Conservation (phyloP, 2,888 invertebrate genomes). For the Volucella inanis region DNA sequence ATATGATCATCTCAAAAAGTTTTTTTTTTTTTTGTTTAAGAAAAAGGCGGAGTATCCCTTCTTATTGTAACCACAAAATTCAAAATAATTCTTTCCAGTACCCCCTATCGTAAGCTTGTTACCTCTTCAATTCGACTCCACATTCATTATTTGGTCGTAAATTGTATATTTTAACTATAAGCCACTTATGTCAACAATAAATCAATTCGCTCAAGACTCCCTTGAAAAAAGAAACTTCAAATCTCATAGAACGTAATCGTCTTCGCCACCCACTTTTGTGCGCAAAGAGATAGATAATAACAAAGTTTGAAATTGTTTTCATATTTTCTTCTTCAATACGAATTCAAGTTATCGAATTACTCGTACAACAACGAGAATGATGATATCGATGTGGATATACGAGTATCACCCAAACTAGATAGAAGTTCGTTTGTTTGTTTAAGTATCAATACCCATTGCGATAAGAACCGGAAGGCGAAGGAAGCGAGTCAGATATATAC, state of each 20-base stretch:
- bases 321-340: slow-evolving; percentile 1
- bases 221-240: slow-evolving; percentile 14
- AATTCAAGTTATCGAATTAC: slow-evolving; percentile 32
- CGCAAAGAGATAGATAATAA: slow-evolving; percentile 10
- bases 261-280: slow-evolving; percentile 23
- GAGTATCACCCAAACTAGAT: neutral
- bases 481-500: neutral
- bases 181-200: slow-evolving; percentile 63
- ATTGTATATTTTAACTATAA: slow-evolving; percentile 37
- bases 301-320: slow-evolving; percentile 33
- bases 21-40: no score
- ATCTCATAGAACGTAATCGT: neutral
- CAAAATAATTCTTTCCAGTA: no score
- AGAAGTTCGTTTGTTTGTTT: neutral
- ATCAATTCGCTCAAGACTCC: slow-evolving; percentile 42
- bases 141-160: slow-evolving; percentile 20
- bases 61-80: no score
- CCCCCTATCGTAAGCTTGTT: no score
- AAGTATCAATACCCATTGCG: slow-evolving; percentile 6
- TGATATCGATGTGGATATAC: neutral
- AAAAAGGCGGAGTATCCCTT: no score
- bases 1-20: no score
- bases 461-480: neutral
- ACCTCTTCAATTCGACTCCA: no score
- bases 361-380: neutral